Evolutionary conservation across 2,113 vertebrate species (phyloP), one percentile per base, ranked within the genome.

Genomic region (Nipponia nippon): DNA sequence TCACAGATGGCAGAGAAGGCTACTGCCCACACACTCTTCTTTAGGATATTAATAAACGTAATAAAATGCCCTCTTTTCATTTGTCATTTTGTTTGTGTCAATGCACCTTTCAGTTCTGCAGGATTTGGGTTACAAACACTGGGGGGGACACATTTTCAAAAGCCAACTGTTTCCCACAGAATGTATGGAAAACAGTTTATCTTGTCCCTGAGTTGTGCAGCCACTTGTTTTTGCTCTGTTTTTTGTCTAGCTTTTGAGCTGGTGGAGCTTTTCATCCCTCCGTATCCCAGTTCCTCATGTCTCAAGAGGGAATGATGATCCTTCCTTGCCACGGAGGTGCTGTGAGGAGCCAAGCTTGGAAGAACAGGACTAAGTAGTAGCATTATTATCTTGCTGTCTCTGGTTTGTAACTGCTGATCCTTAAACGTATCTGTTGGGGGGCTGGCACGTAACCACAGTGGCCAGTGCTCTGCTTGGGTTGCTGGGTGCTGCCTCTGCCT

Each of bases 271-370:
- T 91, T 89, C 49, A 73, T 6, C 19, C 50, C 13, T 79, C 44
- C 0, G 0, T 87, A 75, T 47, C 49, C 67, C 22, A 20, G 49
- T 58, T 72, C 34, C 22, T 79, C 14, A 5, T 1, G 0, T n/a
- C 53, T 91, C 40, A 42, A 23, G 78, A 73, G 30, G 34, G 9
- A 87, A 53, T 5, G 30, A 22, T n/a, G 46, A 52, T 53, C 32
- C 27, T 73, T 70, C 26, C 50, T 66, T 75, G 32, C 61, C n/a
- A 40, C 49, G 36, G 67, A 44, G 50, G 34, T 49, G 30, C 15
- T 50, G 32, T 19, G 49, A 65, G 50, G 73, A 82, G 55, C 46
- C 77, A 42, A 30, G 21, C 32, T 53, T 72, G 14, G 69, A 82
- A 73, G 52, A 93, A 55, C 21, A 2, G 8, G 62, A 38, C 26